phyloP scores from a whole-genome alignment of 2,797 vertebrate genomes.

The Hylomyscus alleni region DNA sequence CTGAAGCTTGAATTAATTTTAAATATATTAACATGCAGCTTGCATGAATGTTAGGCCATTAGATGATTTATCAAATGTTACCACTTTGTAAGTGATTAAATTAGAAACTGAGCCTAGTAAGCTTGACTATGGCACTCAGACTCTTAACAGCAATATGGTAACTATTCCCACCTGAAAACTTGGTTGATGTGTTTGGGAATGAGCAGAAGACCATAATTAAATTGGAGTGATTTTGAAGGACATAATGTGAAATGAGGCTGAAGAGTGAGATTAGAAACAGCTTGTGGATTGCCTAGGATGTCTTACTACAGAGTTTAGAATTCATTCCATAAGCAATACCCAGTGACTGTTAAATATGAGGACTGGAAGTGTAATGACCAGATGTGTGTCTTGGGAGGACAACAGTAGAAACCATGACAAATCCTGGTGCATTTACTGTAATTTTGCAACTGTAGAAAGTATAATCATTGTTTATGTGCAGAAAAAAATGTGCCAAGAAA shows the following conservation, averaged over 20 bases:
- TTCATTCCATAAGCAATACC: conserved; percentile 77
- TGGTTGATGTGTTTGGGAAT: conserved; percentile 20
- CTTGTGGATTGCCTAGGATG: conserved; percentile 71
- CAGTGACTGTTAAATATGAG: conserved; percentile 76
- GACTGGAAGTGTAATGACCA: conserved; percentile 42
- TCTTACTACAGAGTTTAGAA: conserved; percentile 68
- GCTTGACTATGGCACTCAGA: not conserved
- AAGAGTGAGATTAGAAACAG: conserved; percentile 84
- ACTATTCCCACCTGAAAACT: conserved; percentile 75
- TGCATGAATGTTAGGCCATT: not conserved
- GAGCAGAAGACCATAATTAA: conserved; percentile 73
- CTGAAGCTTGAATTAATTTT: not conserved
- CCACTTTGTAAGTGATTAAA: not conserved
- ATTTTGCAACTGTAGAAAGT: not conserved
- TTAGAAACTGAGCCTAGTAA: not conserved
- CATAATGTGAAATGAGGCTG: conserved; percentile 85
- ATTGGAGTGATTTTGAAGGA: conserved; percentile 73
- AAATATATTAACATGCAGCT: not conserved
- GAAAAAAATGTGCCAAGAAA: not conserved
- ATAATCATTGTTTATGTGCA: not conserved
- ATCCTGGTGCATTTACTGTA: not conserved
- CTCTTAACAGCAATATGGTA: not conserved
- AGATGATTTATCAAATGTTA: not conserved
- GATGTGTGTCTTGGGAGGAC: conserved; percentile 23
- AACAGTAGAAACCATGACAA: not conserved